These are phyloP conservation scores for Tenebrosternarchus preto DNA, from an alignment of 2,113 vertebrate species.

Conservation along the genomic window DNA sequence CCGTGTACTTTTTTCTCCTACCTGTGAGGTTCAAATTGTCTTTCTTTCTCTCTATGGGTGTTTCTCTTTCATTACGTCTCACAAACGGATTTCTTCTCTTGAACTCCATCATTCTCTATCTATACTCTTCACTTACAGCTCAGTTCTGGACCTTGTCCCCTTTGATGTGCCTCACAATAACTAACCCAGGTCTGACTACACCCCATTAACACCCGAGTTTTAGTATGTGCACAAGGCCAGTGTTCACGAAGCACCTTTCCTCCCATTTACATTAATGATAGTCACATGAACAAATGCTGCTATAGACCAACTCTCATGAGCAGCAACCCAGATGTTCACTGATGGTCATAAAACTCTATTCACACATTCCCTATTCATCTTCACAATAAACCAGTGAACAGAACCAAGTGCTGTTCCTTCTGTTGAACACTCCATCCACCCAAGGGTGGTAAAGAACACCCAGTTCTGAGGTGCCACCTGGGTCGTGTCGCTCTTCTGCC, in stretches of 20 bases:
- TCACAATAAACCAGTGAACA: neutral
- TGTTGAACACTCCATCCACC: neutral
- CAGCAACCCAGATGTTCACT: neutral
- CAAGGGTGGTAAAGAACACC: neutral
- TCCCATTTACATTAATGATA: neutral
- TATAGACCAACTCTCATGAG: neutral
- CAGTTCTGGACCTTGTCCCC: conserved; percentile 13
- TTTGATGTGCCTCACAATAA: conserved; percentile 29
- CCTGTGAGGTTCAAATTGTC: neutral
- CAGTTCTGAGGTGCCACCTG: neutral
- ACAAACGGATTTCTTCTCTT: neutral
- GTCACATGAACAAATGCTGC: neutral
- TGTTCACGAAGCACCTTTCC: neutral
- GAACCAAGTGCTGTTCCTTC: neutral
- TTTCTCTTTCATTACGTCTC: neutral
- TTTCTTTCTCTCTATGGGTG: conserved; percentile 11
- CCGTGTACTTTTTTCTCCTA: too few relatives aligned
- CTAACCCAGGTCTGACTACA: conserved; percentile 7
- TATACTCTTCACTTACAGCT: conserved; percentile 23
- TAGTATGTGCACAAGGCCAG: neutral
- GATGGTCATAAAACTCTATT: neutral
- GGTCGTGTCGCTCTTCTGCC: neutral
- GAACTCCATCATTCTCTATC: neutral
- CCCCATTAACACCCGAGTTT: conserved; percentile 1
- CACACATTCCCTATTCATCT: neutral